Conservation (phyloP, 2,113 vertebrate species). For the Lucifuga dentata region DNA sequence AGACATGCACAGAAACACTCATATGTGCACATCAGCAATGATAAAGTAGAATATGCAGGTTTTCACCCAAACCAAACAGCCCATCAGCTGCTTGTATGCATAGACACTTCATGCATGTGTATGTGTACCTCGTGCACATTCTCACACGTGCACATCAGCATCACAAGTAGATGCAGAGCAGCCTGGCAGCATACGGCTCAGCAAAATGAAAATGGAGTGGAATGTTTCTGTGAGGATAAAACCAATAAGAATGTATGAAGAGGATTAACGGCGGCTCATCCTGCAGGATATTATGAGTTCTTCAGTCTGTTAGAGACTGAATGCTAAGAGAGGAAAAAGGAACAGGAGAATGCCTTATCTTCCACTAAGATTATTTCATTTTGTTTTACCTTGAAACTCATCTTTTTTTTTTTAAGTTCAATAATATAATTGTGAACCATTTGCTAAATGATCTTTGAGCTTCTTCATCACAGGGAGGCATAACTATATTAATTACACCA, state of each 20-base stretch:
- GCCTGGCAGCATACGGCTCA: neutral
- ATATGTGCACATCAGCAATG: constrained; percentile 29
- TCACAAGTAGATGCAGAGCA: neutral
- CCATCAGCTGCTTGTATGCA: constrained; percentile 1
- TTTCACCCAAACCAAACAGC: neutral
- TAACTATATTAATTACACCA: neutral
- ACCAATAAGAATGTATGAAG: neutral
- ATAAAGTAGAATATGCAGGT: neutral
- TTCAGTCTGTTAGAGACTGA: constrained; percentile 7
- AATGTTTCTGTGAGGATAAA: constrained; percentile 7
- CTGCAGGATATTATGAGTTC: constrained; percentile 28
- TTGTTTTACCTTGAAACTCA: neutral
- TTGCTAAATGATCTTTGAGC: neutral
- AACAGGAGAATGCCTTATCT: no score
- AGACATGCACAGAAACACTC: constrained; percentile 4
- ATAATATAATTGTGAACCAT: no score
- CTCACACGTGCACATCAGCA: constrained; percentile 12
- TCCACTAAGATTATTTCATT: no score
- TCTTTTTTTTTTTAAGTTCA: neutral
- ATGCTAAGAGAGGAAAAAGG: neutral
- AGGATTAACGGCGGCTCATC: neutral
- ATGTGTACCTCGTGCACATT: constrained; percentile 8
- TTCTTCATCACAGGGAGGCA: neutral
- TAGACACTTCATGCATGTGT: neutral
- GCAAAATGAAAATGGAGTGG: constrained; percentile 3